Conservation (phyloP, 2,888 invertebrate genomes). For the Polyommatus icarus region DNA sequence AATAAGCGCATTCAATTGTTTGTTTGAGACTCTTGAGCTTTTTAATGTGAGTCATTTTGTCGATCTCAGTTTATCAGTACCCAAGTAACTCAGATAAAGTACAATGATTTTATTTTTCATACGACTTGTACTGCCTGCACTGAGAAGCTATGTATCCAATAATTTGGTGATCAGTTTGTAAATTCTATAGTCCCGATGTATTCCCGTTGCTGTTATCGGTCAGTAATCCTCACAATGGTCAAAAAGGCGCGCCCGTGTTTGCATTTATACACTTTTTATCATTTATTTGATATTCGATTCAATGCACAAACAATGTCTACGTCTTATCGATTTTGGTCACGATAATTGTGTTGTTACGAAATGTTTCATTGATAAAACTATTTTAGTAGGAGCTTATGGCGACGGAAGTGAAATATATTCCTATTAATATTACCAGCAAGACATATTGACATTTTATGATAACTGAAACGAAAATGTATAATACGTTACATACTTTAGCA, state of each 20-base stretch:
- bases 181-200: constrained; percentile 36
- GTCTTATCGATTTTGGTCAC: constrained; percentile 37
- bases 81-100: no score
- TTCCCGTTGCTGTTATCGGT: constrained; percentile 47
- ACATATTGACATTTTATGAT: no score
- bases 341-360: constrained; percentile 35
- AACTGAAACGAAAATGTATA: no score
- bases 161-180: constrained; percentile 1
- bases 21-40: no score
- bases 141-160: neutral
- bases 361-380: constrained; percentile 11
- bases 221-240: constrained; percentile 46
- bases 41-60: no score
- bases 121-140: no score
- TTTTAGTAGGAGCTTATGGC: neutral
- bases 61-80: no score
- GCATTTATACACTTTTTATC: constrained; percentile 48
- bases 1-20: no score
- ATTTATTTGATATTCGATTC: constrained; percentile 46
- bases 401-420: neutral
- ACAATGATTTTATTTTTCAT: no score
- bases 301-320: constrained; percentile 43
- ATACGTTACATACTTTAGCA: no score
- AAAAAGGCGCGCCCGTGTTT: constrained; percentile 48
- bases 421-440: neutral